Percentiles rank a stretch among this genome's conserved stretches.
phyloP scores from a whole-genome alignment of 2,113 vertebrate genomes.

The Corythaixoides concolor region DNA sequence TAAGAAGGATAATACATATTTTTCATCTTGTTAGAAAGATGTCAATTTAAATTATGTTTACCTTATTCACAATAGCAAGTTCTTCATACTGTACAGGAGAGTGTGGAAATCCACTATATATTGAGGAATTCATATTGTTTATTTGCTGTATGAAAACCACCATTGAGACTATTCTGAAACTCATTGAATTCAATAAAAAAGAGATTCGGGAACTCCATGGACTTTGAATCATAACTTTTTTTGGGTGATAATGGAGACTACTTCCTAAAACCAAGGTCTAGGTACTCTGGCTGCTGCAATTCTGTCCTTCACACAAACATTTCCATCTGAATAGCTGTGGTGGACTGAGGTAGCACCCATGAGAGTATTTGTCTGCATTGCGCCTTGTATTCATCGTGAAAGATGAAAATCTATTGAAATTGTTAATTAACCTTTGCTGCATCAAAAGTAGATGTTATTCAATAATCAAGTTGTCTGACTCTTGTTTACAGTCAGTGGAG shows the following conservation, averaged over 20 bases:
- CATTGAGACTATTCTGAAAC: not conserved
- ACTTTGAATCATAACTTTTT: not conserved
- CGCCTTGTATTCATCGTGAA: not conserved
- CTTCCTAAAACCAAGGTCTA: not conserved
- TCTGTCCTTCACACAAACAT: not conserved
- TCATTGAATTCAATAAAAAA: not conserved
- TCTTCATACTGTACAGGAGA: not conserved
- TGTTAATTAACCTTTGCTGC: not conserved
- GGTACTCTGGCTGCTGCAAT: not conserved
- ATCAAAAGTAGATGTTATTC: not conserved
- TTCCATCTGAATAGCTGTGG: not conserved
- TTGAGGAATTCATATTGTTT: not conserved
- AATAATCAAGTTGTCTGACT: not conserved
- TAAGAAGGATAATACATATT: not conserved
- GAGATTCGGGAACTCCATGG: not conserved
- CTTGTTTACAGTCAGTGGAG: not conserved
- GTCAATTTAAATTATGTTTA: not conserved
- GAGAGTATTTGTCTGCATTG: not conserved
- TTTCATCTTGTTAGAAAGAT: not conserved
- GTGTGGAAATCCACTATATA: not conserved
- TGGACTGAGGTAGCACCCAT: not conserved
- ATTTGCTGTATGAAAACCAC: not conserved
- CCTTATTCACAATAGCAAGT: not conserved
- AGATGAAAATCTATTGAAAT: not conserved
- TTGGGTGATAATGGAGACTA: accelerated